These are phyloP conservation scores for Fabriciana adippe DNA, from an alignment of 2,888 invertebrate species.

Conservation along the genomic window DNA sequence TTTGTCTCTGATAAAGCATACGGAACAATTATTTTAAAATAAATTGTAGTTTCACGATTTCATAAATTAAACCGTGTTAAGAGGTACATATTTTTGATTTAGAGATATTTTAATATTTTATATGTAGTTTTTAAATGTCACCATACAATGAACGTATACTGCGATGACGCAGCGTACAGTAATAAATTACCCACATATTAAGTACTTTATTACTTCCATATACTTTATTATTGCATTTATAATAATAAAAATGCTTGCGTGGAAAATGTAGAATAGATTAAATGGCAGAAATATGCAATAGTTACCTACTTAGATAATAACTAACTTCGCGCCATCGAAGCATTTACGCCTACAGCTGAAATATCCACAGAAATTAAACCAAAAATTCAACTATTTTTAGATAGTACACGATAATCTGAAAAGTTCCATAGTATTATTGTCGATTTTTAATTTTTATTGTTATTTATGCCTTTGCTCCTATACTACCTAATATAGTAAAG, in stretches of 20 bases:
- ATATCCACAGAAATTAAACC: constrained; percentile 17
- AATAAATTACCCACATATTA: constrained; percentile 38
- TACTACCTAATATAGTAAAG: no score
- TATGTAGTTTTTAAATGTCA: constrained; percentile 37
- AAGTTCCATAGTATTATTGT: no score
- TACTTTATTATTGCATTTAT: constrained; percentile 33
- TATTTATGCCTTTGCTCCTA: no score
- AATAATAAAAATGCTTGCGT: constrained; percentile 31
- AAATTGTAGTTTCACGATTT: not conserved
- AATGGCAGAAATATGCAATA: constrained; percentile 31
- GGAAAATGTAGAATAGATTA: constrained; percentile 30
- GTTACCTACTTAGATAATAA: constrained; percentile 26
- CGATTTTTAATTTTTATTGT: no score
- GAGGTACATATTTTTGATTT: not conserved
- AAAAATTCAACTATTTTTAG: not conserved
- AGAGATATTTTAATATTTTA: constrained; percentile 38
- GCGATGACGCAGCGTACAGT: constrained; percentile 39
- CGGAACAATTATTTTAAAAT: not conserved
- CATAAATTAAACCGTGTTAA: not conserved
- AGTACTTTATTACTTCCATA: constrained; percentile 40
- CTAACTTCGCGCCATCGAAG: constrained; percentile 23
- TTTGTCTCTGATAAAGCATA: constrained; percentile 21
- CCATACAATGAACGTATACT: constrained; percentile 23
- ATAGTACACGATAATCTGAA: no score
- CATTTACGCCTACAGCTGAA: constrained; percentile 23